These are phyloP conservation scores for Lasiurus cinereus DNA, from an alignment of 2,113 vertebrate species.

Conservation along the genomic window DNA sequence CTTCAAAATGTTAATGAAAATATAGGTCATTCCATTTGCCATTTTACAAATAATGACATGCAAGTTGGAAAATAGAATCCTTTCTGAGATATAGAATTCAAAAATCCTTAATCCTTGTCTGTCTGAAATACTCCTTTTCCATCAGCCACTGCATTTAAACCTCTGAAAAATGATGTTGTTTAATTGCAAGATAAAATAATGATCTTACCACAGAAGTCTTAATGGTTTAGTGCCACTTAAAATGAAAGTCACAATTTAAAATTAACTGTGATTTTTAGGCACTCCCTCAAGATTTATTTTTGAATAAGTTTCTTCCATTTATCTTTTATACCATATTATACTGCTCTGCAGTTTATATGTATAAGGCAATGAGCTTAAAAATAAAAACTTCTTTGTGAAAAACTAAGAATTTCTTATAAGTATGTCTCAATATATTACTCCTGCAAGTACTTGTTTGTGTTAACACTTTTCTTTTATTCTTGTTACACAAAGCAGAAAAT, in stretches of 20 bases:
- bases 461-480: constrained; percentile 36
- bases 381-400: neutral
- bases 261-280: neutral
- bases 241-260: constrained; percentile 8
- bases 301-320: neutral
- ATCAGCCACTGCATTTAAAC: neutral
- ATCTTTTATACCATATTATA: neutral
- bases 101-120: neutral
- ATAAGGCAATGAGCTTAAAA: neutral
- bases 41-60: neutral
- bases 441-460: neutral
- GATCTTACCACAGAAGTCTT: neutral
- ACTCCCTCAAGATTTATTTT: neutral
- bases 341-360: neutral
- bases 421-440: neutral
- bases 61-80: neutral
- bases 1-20: constrained; percentile 28
- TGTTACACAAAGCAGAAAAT: constrained; percentile 40
- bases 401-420: neutral
- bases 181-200: neutral
- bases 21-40: neutral
- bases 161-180: neutral
- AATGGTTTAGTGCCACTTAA: neutral
- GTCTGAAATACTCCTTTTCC: neutral
- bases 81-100: neutral